Conservation (phyloP, 2,797 vertebrate species). For the Octomys mimax region DNA sequence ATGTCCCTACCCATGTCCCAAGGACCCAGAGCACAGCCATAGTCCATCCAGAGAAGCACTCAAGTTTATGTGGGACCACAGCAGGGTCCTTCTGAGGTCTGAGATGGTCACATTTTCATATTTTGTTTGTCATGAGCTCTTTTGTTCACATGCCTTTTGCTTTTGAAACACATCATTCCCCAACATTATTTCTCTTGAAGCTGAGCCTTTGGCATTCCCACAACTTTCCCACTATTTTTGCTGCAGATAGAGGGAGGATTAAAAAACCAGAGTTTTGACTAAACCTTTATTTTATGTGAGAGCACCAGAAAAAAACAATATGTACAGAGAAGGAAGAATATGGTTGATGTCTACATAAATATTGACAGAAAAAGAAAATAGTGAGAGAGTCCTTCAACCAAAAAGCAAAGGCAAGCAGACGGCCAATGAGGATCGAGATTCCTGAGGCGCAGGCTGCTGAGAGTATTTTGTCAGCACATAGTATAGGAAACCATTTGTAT, state of each 20-base stretch:
- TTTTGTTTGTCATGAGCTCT: background rate
- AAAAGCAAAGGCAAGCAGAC: background rate
- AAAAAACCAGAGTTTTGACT: background rate
- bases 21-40: background rate
- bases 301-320: background rate
- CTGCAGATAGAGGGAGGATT: background rate
- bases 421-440: background rate
- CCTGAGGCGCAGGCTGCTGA: rapidly evolving
- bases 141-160: conserved; percentile 29
- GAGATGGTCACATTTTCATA: background rate
- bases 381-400: background rate
- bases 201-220: background rate
- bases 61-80: too few species aligned
- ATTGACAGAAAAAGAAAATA: background rate
- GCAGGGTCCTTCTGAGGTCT: background rate
- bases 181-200: conserved; percentile 51
- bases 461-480: background rate
- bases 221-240: conserved; percentile 9
- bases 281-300: background rate
- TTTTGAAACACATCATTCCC: background rate
- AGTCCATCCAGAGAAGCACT: background rate
- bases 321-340: background rate
- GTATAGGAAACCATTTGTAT: background rate
- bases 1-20: rapidly evolving
- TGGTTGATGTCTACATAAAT: background rate